phyloP scores from a whole-genome alignment of 2,888 invertebrate species.

The Dichetophora obliterata region DNA sequence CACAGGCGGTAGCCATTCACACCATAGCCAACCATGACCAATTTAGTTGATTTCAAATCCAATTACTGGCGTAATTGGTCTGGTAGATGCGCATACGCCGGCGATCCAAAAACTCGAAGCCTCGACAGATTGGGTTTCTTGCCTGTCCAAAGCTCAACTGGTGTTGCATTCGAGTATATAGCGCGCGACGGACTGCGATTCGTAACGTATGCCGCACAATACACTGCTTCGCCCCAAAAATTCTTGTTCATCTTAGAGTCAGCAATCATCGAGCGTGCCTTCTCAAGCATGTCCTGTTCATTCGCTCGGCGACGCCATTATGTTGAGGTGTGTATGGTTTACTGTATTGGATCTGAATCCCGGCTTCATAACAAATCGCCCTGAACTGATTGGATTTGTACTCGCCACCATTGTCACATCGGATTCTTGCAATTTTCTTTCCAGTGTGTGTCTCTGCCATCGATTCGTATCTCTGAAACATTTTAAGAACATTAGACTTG shows the following conservation, averaged over 20 bases:
- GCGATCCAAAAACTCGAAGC: constrained; percentile 34
- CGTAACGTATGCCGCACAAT: not conserved
- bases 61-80: constrained; percentile 19
- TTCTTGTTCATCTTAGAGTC: not conserved
- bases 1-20: constrained; percentile 33
- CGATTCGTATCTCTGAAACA: constrained; percentile 5
- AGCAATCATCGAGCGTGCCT: constrained; percentile 17
- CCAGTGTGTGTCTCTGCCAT: constrained; percentile 3
- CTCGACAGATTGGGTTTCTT: constrained; percentile 25
- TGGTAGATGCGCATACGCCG: constrained; percentile 22
- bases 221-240: constrained; percentile 29
- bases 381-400: constrained; percentile 11
- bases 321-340: constrained; percentile 20
- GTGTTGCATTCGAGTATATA: no score
- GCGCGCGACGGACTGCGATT: not conserved
- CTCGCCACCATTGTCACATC: constrained; percentile 38
- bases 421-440: constrained; percentile 21
- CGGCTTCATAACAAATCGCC: not conserved
- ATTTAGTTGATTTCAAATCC: constrained; percentile 17
- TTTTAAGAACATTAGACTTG: constrained; percentile 16
- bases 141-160: not conserved
- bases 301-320: constrained; percentile 17
- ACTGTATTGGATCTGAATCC: constrained; percentile 23
- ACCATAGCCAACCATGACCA: constrained; percentile 30
- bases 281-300: constrained; percentile 21